Conservation (phyloP, 1,140 invertebrate species). For the Cydia splendana region DNA sequence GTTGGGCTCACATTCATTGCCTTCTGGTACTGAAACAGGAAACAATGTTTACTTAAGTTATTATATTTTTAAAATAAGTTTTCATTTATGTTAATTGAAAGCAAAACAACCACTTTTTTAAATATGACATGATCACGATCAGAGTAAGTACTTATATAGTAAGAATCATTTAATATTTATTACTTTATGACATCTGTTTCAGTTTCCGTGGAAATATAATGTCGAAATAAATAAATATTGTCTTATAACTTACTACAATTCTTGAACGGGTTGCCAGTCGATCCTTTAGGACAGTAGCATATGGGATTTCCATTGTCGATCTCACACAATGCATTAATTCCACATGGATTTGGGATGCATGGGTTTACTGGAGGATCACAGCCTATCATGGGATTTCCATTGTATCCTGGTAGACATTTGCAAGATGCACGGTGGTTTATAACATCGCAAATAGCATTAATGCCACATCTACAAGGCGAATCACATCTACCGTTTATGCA, state of each 20-base stretch:
- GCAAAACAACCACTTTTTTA: too few relatives aligned
- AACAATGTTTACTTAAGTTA: constrained; percentile 29
- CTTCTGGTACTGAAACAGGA: constrained; percentile 88
- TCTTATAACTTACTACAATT: constrained; percentile 89
- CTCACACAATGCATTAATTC: constrained; percentile 90
- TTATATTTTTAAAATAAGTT: constrained; percentile 11
- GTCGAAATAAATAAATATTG: too few relatives aligned
- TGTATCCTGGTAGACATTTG: constrained; percentile 88
- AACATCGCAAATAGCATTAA: constrained; percentile 88
- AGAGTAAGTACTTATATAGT: too few relatives aligned
- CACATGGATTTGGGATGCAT: constrained; percentile 92
- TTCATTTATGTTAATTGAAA: not conserved
- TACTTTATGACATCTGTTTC: too few relatives aligned
- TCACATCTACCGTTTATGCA: constrained; percentile 87
- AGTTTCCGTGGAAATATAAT: too few relatives aligned
- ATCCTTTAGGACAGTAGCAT: constrained; percentile 93
- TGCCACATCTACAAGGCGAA: constrained; percentile 88
- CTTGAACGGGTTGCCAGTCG: constrained; percentile 94
- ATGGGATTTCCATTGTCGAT: constrained; percentile 92
- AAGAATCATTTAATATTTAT: too few relatives aligned
- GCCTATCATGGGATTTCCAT: constrained; percentile 84
- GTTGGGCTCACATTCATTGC: constrained; percentile 90
- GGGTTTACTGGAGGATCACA: constrained; percentile 85
- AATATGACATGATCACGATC: too few relatives aligned
- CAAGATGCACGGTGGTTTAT: constrained; percentile 86